These are phyloP conservation scores for Tetheella fluctuosa DNA, from an alignment of 2,888 invertebrate genomes.

Conservation along the genomic window DNA sequence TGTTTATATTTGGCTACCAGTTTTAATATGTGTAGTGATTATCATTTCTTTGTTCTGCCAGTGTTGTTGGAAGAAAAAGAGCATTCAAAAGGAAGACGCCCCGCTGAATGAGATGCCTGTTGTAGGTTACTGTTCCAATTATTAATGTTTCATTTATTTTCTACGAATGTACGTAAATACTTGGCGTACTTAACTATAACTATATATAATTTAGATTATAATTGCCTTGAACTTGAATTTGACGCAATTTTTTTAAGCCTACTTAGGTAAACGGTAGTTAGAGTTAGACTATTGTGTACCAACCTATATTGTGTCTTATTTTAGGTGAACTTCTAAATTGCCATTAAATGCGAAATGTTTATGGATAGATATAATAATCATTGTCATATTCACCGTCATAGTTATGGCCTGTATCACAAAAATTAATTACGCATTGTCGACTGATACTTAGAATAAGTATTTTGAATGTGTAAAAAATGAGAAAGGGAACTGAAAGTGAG, in stretches of 20 bases:
- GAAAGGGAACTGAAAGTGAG: background rate
- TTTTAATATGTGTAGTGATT: constrained; percentile 55
- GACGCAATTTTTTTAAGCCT: background rate
- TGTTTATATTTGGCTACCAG: constrained; percentile 71
- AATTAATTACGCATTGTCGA: background rate
- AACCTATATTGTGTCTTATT: too few relatives aligned
- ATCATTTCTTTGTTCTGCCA: constrained; percentile 59
- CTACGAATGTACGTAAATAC: background rate
- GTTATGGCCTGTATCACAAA: too few relatives aligned
- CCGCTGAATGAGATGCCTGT: constrained; percentile 55
- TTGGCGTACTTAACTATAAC: background rate
- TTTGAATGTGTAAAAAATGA: background rate
- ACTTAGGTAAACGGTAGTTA: too few relatives aligned
- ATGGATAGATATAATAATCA: too few relatives aligned
- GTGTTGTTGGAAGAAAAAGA: constrained; percentile 55
- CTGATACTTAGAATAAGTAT: background rate
- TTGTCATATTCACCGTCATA: too few relatives aligned
- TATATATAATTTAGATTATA: background rate
- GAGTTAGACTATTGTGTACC: too few relatives aligned
- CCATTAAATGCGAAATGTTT: too few relatives aligned
- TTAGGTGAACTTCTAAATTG: background rate
- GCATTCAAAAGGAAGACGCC: constrained; percentile 54
- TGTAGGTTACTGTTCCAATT: constrained; percentile 57
- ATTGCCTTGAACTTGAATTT: background rate
- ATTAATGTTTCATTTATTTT: constrained; percentile 20